Percentiles rank a stretch among this genome's conserved stretches.
phyloP scores from a whole-genome alignment of 2,797 vertebrate genomes.

The Dallia pectoralis region DNA sequence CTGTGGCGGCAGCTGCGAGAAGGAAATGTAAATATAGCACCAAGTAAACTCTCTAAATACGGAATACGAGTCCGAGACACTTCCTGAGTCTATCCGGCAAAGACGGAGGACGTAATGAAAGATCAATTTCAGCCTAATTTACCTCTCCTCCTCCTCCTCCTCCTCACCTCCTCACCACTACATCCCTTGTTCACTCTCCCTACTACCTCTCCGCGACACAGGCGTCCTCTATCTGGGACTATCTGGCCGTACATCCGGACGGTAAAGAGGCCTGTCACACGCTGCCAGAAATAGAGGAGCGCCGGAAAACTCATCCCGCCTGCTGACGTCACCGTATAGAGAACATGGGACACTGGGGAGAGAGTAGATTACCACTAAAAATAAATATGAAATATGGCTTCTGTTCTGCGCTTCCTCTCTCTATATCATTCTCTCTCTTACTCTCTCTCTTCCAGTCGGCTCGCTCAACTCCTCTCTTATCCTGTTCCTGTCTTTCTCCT shows the following conservation, averaged over 20 bases:
- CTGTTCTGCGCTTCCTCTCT: conserved; percentile 46
- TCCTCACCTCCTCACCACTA: too few species aligned
- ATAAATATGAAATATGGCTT: conserved; percentile 66
- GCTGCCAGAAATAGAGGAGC: conserved; percentile 67
- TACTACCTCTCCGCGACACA: conserved; percentile 44
- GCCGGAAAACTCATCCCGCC: conserved; percentile 58
- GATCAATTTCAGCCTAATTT: conserved; percentile 70
- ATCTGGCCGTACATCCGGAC: conserved; percentile 58
- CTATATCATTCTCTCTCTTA: too few species aligned
- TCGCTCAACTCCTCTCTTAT: not conserved
- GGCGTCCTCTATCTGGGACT: conserved; percentile 35
- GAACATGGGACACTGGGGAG: conserved; percentile 53
- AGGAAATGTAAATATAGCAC: conserved; percentile 41
- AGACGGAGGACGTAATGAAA: conserved; percentile 67
- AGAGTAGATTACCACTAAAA: conserved; percentile 67
- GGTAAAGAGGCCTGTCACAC: conserved; percentile 48
- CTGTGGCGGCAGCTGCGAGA: conserved; percentile 33
- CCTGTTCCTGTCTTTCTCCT: conserved; percentile 17
- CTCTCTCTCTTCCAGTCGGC: not conserved
- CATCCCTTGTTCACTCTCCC: not conserved
- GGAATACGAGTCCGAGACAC: conserved; percentile 57
- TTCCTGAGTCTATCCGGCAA: conserved; percentile 73
- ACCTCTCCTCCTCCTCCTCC: conserved; percentile 30
- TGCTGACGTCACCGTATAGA: conserved; percentile 65
- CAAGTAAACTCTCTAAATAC: conserved; percentile 65